Evolutionary conservation across 2,113 vertebrate genomes (phyloP).

Genomic region (Turdus rufiventris): DNA sequence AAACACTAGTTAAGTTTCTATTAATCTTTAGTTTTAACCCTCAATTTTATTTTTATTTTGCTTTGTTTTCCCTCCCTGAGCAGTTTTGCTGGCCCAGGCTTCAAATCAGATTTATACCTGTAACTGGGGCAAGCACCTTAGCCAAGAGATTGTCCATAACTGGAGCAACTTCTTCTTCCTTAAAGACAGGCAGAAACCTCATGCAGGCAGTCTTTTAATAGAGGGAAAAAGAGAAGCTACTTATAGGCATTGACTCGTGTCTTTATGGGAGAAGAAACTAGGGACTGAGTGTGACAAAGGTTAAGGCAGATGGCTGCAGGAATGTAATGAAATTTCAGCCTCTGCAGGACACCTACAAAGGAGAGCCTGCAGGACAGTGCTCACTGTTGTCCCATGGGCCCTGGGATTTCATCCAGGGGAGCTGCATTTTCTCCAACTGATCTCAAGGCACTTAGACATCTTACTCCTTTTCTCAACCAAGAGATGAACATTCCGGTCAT

Average conservation of each 20-base stretch:
- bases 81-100: background rate
- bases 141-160: background rate
- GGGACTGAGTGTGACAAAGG: background rate
- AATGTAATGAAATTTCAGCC: background rate
- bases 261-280: background rate
- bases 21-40: background rate
- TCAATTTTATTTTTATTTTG: background rate
- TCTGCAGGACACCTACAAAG: background rate
- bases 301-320: background rate
- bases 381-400: background rate
- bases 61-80: background rate
- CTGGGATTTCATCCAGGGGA: background rate
- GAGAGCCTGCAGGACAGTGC: background rate
- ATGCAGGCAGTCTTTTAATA: background rate
- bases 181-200: background rate
- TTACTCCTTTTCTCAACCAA: background rate
- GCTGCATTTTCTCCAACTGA: background rate
- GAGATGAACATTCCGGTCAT: background rate
- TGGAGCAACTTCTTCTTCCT: background rate
- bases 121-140: background rate
- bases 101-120: background rate
- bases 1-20: background rate
- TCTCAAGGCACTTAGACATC: background rate
- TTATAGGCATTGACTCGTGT: background rate
- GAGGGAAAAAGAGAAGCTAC: background rate